Evolutionary conservation across 2,113 vertebrate species (phyloP).

Genomic region (Eptesicus fuscus): DNA sequence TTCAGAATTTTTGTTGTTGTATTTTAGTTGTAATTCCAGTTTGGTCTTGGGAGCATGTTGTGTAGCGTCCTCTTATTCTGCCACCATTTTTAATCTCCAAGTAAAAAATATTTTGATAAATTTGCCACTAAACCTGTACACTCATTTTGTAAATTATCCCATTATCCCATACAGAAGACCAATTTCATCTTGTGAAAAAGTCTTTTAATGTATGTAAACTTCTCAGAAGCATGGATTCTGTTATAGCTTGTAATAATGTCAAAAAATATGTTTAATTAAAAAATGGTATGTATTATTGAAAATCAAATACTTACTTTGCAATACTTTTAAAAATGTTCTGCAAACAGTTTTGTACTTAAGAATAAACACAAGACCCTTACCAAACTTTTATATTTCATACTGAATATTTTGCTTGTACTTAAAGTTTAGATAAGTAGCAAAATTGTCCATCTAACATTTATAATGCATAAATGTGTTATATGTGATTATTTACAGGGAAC

Average conservation of each 20-base stretch:
- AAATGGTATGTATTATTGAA: conserved; percentile 10
- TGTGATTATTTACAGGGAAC: neutral
- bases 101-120: conserved; percentile 42
- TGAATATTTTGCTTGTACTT: conserved; percentile 11
- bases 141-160: conserved; percentile 31
- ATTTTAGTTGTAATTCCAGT: too few relatives aligned
- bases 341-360: conserved; percentile 36
- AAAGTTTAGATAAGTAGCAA: conserved; percentile 22
- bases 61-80: too few relatives aligned
- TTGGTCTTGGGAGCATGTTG: too few relatives aligned
- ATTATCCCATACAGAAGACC: conserved; percentile 30
- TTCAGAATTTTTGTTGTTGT: too few relatives aligned
- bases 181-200: conserved; percentile 38
- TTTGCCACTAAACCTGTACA: neutral
- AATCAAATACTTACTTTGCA: conserved; percentile 18
- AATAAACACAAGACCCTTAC: conserved; percentile 18
- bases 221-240: conserved; percentile 4
- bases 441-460: neutral
- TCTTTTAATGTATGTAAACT: conserved; percentile 42
- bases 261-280: conserved; percentile 56
- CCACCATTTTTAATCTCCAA: neutral
- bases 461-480: neutral
- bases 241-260: conserved; percentile 40
- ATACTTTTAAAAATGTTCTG: neutral
- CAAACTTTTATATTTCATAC: neutral